phyloP scores from a whole-genome alignment of 2,888 invertebrate species.

The Drosophila setosimentum region DNA sequence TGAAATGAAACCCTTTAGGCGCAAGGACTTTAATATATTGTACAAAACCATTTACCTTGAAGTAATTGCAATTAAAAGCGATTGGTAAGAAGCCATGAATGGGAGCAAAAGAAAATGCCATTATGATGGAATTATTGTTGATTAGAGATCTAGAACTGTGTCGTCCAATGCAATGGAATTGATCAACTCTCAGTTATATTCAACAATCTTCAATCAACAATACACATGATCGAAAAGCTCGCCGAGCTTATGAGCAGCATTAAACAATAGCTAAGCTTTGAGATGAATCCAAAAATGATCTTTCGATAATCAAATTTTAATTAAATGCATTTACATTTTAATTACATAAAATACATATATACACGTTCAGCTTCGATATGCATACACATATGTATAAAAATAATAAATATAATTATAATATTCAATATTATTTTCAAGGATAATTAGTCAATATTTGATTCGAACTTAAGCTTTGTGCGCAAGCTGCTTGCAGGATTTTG shows the following conservation, averaged over 20 bases:
- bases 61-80: constrained; percentile 21
- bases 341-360: constrained; percentile 75
- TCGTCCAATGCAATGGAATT: background rate
- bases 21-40: constrained; percentile 29
- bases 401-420: constrained; percentile 10
- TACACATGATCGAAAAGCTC: constrained; percentile 12
- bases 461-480: constrained; percentile 33
- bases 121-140: constrained; percentile 21
- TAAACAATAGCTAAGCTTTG: constrained; percentile 74
- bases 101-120: constrained; percentile 11
- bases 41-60: constrained; percentile 13
- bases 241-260: constrained; percentile 47
- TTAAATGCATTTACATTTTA: constrained; percentile 52
- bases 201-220: constrained; percentile 18
- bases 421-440: constrained; percentile 17
- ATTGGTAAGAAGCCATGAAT: constrained; percentile 30
- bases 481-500: constrained; percentile 40
- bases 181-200: background rate
- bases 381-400: constrained; percentile 20
- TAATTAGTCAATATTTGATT: constrained; percentile 31
- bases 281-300: constrained; percentile 32
- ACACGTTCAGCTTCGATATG: constrained; percentile 53
- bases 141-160: constrained; percentile 16
- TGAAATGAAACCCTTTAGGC: constrained; percentile 5
- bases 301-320: constrained; percentile 22